Evolutionary conservation across 30 jellyfish, hydroid and myxozoan genomes (phyloP).

Genomic region (Chironex yamaguchii): DNA sequence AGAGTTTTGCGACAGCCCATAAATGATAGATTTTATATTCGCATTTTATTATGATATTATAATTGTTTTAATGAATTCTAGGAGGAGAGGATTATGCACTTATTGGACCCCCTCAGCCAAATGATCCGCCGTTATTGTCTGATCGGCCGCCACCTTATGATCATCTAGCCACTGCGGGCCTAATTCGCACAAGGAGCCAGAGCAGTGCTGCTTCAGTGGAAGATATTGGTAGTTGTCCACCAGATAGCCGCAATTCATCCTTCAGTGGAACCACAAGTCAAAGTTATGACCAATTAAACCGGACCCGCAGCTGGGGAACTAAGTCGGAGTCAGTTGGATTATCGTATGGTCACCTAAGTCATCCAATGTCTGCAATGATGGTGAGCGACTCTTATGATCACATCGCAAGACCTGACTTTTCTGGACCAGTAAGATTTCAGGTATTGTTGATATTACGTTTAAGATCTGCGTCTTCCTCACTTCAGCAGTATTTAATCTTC

Average conservation of each 20-base stretch:
- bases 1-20: no score
- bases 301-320: conserved; percentile 67
- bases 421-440: conserved; percentile 26
- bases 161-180: conserved; percentile 64
- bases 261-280: not conserved
- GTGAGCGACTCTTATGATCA: conserved; percentile 44
- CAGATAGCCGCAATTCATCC: conserved; percentile 5
- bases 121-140: conserved; percentile 28
- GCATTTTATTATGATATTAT: not conserved
- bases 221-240: conserved; percentile 35
- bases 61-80: not conserved
- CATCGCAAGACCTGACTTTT: conserved; percentile 28
- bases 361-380: conserved; percentile 9
- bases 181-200: conserved; percentile 2
- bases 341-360: conserved; percentile 41
- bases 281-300: conserved; percentile 74
- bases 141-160: conserved; percentile 67
- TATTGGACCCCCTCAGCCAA: conserved; percentile 22
- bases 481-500: no score
- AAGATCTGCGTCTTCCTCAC: no score
- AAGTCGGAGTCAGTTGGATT: conserved; percentile 30
- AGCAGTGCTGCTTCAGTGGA: conserved; percentile 18
- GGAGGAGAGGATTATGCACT: conserved; percentile 34
- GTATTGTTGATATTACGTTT: no score
- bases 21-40: no score